Percentiles rank a stretch among this genome's conserved stretches.
Conservation (phyloP, 2,888 invertebrate species). For the Chymomyza procnemis region DNA sequence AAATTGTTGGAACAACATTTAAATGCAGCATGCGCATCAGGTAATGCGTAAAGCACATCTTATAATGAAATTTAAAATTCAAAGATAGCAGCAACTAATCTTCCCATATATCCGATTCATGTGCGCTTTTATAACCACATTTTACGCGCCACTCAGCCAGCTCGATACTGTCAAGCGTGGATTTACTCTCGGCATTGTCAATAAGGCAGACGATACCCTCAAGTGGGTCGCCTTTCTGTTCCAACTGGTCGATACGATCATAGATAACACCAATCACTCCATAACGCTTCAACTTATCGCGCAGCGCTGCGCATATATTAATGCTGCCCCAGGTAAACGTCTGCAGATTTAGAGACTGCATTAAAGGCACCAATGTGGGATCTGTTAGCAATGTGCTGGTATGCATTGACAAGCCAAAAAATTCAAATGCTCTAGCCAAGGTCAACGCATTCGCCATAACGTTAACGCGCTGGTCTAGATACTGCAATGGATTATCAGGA, state of each 20-base stretch:
- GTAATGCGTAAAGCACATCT: background rate
- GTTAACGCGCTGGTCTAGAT: slow-evolving; percentile 88
- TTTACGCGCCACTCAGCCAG: slow-evolving; percentile 34
- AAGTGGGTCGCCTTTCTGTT: slow-evolving; percentile 39
- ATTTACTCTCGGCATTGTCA: slow-evolving; percentile 35
- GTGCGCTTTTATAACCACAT: slow-evolving; percentile 24
- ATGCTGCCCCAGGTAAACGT: slow-evolving; percentile 35
- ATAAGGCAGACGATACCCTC: slow-evolving; percentile 36
- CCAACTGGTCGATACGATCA: slow-evolving; percentile 51
- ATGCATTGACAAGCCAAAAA: slow-evolving; percentile 92
- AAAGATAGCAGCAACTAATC: background rate
- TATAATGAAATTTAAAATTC: background rate
- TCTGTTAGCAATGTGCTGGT: slow-evolving; percentile 91
- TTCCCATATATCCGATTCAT: background rate
- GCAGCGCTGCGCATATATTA: background rate
- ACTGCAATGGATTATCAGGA: slow-evolving; percentile 83
- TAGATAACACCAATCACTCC: slow-evolving; percentile 42
- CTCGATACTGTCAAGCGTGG: slow-evolving; percentile 18
- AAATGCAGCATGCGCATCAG: slow-evolving; percentile 50
- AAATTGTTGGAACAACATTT: slow-evolving; percentile 56
- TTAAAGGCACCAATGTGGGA: slow-evolving; percentile 73
- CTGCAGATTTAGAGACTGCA: slow-evolving; percentile 10
- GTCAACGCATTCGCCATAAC: slow-evolving; percentile 87
- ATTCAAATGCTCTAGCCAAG: slow-evolving; percentile 86
- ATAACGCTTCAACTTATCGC: slow-evolving; percentile 20